A percentile compares a stretch with the other conserved stretches of the same genome.
These are phyloP conservation scores for Scrobipalpa costella DNA, from an alignment of 2,888 invertebrate species.

Conservation along the genomic window DNA sequence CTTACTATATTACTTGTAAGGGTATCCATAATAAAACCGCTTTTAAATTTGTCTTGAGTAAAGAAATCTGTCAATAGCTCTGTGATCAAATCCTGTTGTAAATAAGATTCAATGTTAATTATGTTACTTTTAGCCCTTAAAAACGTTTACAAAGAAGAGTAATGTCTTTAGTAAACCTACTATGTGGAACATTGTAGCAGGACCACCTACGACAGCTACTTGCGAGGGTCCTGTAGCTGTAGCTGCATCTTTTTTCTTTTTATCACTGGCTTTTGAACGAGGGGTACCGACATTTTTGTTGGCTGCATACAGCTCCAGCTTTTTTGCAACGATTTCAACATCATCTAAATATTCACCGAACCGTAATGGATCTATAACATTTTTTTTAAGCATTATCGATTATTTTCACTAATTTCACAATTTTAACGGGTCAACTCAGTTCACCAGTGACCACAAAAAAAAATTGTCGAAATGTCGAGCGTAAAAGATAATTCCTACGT, in stretches of 20 bases:
- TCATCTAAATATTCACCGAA: conserved; percentile 52
- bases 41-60: conserved; percentile 51
- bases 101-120: conserved; percentile 30
- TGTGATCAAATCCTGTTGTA: conserved; percentile 59
- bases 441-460: too few relatives aligned
- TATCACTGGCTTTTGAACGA: conserved; percentile 62
- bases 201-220: conserved; percentile 48
- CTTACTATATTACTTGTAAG: conserved; percentile 63
- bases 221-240: conserved; percentile 46
- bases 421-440: too few relatives aligned
- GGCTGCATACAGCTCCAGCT: conserved; percentile 55
- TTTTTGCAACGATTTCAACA: conserved; percentile 58
- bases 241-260: conserved; percentile 62
- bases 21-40: conserved; percentile 66
- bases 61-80: conserved; percentile 64
- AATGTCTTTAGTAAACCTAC: conserved; percentile 38
- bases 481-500: too few relatives aligned
- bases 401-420: too few relatives aligned
- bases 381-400: too few relatives aligned
- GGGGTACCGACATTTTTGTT: conserved; percentile 48
- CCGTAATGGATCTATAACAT: conserved; percentile 2
- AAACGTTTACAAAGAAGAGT: background rate
- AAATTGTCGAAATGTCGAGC: too few relatives aligned
- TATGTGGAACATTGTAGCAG: conserved; percentile 67
- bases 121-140: background rate